Evolutionary conservation across 1,140 invertebrate genomes (phyloP), one percentile per base, ranked within the genome.

Genomic region (Papilio aristodemus): DNA sequence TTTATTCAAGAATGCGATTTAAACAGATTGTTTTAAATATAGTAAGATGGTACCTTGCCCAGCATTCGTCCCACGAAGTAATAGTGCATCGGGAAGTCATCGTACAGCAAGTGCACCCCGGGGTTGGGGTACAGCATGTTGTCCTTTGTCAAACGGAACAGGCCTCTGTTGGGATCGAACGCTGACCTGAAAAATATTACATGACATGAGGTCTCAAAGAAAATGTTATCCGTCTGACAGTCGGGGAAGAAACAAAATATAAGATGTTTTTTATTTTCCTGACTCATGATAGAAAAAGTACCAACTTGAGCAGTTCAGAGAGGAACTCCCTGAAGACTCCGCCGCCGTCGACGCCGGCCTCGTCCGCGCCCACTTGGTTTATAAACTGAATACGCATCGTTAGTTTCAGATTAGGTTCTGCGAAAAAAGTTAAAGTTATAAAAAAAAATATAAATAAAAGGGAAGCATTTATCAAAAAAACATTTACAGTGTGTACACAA

Each of bases 121-220:
- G 98, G 98, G 92, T 99, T 99, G 0, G 98, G 98, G 91, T 99
- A 99, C 9, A 99, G 86, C 87, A 97, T 95, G 81, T 98, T 97
- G 80, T 99, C 97, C 72, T 95, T 95, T 0, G 98, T 99, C 13
- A 98, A 92, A 63, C 96, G 88, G 86, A 99, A 99, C 80, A 99
- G 97, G 0, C 98, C 98, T 43, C 98, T 93, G 86, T 99, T 99
- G 0, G 98, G 98, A 93, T 99, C 98, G 87, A 99, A 99, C 0
- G 97, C 96, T 0, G 98, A 98, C 89, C 90, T 90, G 68, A 38
- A 82, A 79, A 54, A n/a, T n/a, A n/a, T n/a, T n/a, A n/a, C n/a
- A n/a, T n/a, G n/a, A n/a, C n/a, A n/a, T n/a, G n/a, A n/a, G n/a
- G n/a, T n/a, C n/a, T n/a, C n/a, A n/a, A n/a, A n/a, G n/a, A n/a